Conservation (phyloP, 2,797 vertebrate genomes). For the Syngnathus acus region DNA sequence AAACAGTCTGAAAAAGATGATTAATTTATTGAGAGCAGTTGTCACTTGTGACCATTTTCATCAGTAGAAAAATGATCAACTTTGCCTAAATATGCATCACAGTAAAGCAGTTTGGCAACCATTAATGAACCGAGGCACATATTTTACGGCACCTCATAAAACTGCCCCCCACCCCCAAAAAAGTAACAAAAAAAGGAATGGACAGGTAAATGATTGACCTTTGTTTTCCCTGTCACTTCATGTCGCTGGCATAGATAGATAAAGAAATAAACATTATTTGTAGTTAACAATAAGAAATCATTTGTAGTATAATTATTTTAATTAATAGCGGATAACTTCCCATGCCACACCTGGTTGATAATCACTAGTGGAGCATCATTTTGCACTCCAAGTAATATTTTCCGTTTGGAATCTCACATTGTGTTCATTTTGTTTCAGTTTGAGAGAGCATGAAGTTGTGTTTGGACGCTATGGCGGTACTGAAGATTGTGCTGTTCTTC, state of each 20-base stretch:
- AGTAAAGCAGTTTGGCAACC: neutral
- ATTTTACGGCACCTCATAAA: neutral
- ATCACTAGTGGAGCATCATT: neutral
- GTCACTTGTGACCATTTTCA: neutral
- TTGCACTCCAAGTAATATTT: constrained; percentile 2
- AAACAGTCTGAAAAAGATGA: neutral
- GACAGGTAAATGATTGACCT: too few relatives aligned
- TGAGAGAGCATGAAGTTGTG: constrained; percentile 3
- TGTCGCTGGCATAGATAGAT: neutral
- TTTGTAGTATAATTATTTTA: neutral
- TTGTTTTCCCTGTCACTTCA: neutral
- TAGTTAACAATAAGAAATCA: neutral
- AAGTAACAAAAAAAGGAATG: neutral
- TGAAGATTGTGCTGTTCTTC: constrained; percentile 57
- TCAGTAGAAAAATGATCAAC: neutral
- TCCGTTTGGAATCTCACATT: neutral
- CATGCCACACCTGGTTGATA: neutral
- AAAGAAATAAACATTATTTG: neutral
- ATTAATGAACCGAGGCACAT: neutral
- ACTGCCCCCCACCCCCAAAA: neutral
- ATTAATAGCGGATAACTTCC: neutral
- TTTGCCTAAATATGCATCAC: neutral
- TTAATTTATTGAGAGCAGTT: neutral
- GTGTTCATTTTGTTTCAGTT: constrained; percentile 45
- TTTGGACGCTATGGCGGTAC: constrained; percentile 48